phyloP scores from a whole-genome alignment of 2,888 invertebrate species.

The Dendrolimus houi region DNA sequence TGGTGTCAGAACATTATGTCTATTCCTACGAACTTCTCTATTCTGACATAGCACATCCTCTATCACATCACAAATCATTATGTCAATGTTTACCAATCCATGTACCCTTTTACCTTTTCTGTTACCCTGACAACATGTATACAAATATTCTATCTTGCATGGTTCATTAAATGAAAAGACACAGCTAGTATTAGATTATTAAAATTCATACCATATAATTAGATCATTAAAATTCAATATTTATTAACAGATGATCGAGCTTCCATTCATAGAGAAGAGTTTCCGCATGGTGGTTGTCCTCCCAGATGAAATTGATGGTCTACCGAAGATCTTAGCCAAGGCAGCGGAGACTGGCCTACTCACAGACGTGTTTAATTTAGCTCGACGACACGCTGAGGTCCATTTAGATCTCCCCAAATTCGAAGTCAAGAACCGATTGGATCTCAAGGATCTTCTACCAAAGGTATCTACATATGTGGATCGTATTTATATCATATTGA shows the following conservation, averaged over 20 bases:
- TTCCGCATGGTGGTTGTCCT: constrained; percentile 47
- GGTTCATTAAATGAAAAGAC: no score
- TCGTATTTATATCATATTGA: no score
- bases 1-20: no score
- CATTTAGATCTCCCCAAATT: constrained; percentile 41
- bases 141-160: no score
- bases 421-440: constrained; percentile 29
- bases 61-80: no score
- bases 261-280: constrained; percentile 39
- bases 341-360: constrained; percentile 29
- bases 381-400: constrained; percentile 21
- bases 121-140: no score
- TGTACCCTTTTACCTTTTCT: no score
- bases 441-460: constrained; percentile 34
- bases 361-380: constrained; percentile 28
- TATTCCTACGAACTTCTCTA: no score
- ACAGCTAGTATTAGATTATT: no score
- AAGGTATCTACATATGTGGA: constrained; percentile 23
- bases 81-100: neutral
- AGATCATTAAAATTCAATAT: no score
- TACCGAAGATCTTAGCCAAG: constrained; percentile 31
- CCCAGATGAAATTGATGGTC: constrained; percentile 37
- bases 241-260: constrained; percentile 35
- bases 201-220: no score
- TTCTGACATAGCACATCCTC: no score